Evolutionary conservation across 1,140 invertebrate species (phyloP), one percentile per base, ranked within the genome.

Genomic region (Nephila pilipes): DNA sequence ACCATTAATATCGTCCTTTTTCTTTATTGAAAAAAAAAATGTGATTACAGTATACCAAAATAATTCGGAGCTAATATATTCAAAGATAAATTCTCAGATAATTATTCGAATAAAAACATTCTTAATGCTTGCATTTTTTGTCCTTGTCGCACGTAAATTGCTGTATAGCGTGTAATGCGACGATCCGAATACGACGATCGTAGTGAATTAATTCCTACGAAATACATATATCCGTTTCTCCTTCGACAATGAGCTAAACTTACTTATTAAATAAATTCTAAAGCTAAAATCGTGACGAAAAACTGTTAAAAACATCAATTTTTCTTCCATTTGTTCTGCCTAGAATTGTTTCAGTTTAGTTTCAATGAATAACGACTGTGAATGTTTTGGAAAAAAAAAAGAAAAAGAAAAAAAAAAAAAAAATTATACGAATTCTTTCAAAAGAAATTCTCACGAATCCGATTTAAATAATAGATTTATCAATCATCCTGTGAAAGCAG

Each of bases 381-480:
- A 32, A 36, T 36, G 69, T 32, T 32, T n/a, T 29, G 0, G 18
- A 75, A 25, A 29, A 36, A 75, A 32, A 29, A 75, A 32, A 2
- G 29, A 36, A 16, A 75, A 32, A 18, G 29, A 16, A 75, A 75
- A 5, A 3, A 69, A 29, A 69, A 32, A 29, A 75, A 75, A 75
- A 75, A 12, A 25, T 8, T 8, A 22, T 18, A 4, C 29, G 18
- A 75, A 75, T 20, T 75, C 69, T 36, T 32, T 29, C 29, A 32
- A 36, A 75, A 75, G 16, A 75, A 54, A 87, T 22, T 60, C 63
- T 25, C 25, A 60, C 29, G 85, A 87, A 87, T 87, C 32, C 57
- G 55, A 87, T 87, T 87, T 87, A 87, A 87, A 87, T 87, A 87
- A 87, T 87, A 58, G 85, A 87, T 87, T 60, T 87, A 87, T 87